These are phyloP conservation scores for Lepidurus couesii DNA, from an alignment of 1,140 invertebrate genomes.

Conservation along the genomic window DNA sequence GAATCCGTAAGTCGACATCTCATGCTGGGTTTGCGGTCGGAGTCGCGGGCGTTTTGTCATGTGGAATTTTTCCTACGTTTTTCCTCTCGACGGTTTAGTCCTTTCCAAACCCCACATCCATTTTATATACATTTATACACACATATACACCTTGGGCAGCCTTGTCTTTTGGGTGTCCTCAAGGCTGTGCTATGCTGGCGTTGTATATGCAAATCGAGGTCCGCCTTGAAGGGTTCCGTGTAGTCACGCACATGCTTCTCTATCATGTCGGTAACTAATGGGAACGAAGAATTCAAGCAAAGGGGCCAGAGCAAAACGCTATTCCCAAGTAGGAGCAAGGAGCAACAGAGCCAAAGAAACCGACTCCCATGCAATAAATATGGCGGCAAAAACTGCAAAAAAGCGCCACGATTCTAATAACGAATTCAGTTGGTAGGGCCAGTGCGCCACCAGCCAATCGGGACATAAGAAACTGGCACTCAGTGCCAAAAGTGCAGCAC, in stretches of 20 bases:
- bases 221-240: not conserved
- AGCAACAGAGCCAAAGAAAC: too few relatives aligned
- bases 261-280: not conserved
- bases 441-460: too few relatives aligned
- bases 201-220: not conserved
- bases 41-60: constrained; percentile 13
- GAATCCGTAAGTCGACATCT: constrained; percentile 10
- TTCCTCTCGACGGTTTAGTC: not conserved
- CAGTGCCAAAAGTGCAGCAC: too few relatives aligned
- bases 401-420: not conserved
- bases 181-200: not conserved
- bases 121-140: too few relatives aligned
- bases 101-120: not conserved
- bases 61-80: not conserved
- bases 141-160: not conserved
- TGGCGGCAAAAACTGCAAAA: not conserved
- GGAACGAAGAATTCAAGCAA: not conserved
- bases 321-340: not conserved
- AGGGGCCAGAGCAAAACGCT: not conserved
- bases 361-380: not conserved
- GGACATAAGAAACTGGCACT: too few relatives aligned
- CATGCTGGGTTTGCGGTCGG: not conserved
- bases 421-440: too few relatives aligned
- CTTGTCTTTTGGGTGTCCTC: not conserved
- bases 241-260: not conserved